phyloP scores from a whole-genome alignment of 2,113 vertebrate genomes.

The Larimichthys crocea region DNA sequence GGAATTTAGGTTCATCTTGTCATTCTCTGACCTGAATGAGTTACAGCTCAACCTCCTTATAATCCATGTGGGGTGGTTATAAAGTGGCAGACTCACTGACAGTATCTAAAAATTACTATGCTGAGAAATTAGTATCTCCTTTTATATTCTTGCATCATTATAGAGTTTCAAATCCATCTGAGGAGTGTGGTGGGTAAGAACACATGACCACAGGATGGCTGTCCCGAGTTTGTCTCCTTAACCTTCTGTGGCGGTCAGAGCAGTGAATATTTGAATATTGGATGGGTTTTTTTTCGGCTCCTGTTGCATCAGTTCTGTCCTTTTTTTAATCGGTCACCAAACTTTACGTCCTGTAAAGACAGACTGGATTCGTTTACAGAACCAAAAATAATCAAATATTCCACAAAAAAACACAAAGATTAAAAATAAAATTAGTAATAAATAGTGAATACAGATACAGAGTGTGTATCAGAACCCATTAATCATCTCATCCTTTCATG shows the following conservation, averaged over 20 bases:
- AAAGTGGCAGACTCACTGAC: not conserved
- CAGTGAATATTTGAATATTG: not conserved
- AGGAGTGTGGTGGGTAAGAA: not conserved
- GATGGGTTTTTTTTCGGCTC: not conserved
- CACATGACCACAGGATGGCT: slow-evolving; percentile 57
- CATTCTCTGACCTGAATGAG: not conserved
- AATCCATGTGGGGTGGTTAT: not conserved
- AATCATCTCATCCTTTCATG: not conserved
- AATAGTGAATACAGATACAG: too few relatives aligned
- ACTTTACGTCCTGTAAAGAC: too few relatives aligned
- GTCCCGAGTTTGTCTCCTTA: slow-evolving; percentile 24
- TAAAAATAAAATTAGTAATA: too few relatives aligned
- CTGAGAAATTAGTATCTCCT: not conserved
- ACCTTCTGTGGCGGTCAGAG: not conserved
- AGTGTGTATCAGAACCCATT: too few relatives aligned
- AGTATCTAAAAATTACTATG: not conserved
- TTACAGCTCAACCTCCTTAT: not conserved
- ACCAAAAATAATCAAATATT: not conserved
- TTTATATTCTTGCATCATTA: not conserved
- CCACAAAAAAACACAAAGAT: too few relatives aligned
- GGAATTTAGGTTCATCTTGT: not conserved
- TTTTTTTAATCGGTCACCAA: too few relatives aligned
- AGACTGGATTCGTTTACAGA: not conserved
- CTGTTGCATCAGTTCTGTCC: too few relatives aligned
- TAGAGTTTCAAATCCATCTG: not conserved